Conservation (phyloP, 2,888 invertebrate species). For the Dolomedes plantarius region DNA sequence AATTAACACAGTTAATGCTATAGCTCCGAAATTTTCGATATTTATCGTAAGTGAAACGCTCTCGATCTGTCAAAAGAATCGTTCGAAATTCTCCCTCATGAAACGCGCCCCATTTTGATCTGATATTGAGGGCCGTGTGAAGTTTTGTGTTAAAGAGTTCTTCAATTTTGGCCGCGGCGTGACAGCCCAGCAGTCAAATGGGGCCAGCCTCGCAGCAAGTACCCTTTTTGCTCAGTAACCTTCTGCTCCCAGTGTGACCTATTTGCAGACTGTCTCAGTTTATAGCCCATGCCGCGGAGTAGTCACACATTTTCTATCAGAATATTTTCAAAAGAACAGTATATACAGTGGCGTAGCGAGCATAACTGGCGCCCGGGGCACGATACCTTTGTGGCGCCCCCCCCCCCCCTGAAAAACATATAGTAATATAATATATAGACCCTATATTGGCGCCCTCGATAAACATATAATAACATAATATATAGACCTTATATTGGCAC, state of each 20-base stretch:
- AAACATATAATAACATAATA: no score
- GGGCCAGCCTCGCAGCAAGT: not conserved
- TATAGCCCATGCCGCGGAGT: slow-evolving; percentile 21
- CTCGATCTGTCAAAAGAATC: not conserved
- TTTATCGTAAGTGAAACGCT: not conserved
- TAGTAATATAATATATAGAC: no score
- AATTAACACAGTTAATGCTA: no score
- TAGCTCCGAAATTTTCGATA: no score
- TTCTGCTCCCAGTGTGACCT: slow-evolving; percentile 20
- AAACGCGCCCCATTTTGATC: not conserved
- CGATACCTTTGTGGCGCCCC: no score
- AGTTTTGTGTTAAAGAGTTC: not conserved
- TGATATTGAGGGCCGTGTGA: not conserved
- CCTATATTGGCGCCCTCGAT: no score
- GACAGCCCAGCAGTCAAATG: not conserved
- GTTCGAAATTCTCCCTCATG: not conserved
- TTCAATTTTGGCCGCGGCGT: not conserved
- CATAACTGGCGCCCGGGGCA: no score
- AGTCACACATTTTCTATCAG: not conserved
- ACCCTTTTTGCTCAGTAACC: not conserved
- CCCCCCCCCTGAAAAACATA: no score
- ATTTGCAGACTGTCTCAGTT: slow-evolving; percentile 23
- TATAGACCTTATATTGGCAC: no score
- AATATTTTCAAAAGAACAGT: not conserved
- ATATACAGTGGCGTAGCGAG: no score